Evolutionary conservation across 2,797 vertebrate species (phyloP).

Genomic region (Muraenolepis orangiensis): DNA sequence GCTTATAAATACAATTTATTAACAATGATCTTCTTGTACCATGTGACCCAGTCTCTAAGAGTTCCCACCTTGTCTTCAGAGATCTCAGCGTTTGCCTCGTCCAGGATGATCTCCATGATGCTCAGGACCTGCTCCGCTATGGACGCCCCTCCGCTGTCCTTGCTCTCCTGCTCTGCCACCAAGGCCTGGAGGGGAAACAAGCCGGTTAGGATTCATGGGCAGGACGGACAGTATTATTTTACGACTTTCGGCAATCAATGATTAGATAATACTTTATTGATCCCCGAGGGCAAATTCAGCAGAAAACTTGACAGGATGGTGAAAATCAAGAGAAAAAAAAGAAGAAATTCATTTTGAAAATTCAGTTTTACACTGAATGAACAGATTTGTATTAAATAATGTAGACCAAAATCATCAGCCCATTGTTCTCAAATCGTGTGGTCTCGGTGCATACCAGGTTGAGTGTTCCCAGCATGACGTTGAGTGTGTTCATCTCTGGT

Average conservation of each 20-base stretch:
- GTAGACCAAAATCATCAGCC: not conserved
- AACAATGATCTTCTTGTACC: not conserved
- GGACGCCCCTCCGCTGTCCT: constrained; percentile 93
- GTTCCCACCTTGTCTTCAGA: constrained; percentile 91
- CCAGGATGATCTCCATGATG: constrained; percentile 99
- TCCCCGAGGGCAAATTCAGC: not conserved
- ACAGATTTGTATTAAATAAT: not conserved
- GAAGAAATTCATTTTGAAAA: not conserved
- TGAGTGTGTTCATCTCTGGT: constrained; percentile 98
- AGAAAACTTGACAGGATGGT: not conserved
- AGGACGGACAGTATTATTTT: not conserved
- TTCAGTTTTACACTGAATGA: not conserved
- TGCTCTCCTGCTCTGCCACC: constrained; percentile 97
- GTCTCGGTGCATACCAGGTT: constrained; percentile 81
- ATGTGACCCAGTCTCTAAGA: not conserved
- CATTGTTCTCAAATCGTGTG: not conserved
- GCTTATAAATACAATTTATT: too few species aligned
- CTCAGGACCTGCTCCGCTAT: constrained; percentile 98
- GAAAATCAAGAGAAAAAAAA: too few species aligned
- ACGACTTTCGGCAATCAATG: not conserved
- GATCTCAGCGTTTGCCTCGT: constrained; percentile 96
- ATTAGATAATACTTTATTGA: not conserved
- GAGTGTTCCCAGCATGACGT: constrained; percentile 97
- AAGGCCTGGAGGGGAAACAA: constrained; percentile 75
- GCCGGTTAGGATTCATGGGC: not conserved